Evolutionary conservation across 35 echinoderm and acorn worm species (phyloP), one percentile per base, ranked within the genome.

Genomic region (Lytechinus pictus): DNA sequence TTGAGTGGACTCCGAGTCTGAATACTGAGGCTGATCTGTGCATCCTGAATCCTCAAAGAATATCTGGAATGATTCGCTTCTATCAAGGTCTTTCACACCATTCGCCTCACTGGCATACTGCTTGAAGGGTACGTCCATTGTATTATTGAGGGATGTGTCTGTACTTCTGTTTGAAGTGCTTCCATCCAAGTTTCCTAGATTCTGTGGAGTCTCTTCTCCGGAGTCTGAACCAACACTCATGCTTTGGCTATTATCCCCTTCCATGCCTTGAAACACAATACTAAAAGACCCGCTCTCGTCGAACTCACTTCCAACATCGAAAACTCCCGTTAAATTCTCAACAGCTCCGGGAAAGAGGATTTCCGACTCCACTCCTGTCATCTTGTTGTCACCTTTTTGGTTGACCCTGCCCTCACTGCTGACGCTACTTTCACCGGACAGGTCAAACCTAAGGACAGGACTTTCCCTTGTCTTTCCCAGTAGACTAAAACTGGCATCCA

Each of bases 261-360:
- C 60, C 6, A 54, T 89, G 16, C 86, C 96, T 27, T 95, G 91
- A 52, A 96, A 96, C 14, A 94, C 96, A 9, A 97, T 95, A 88
- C 97, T 97, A 51, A 96, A 98, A 13, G 97, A 96, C 9, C 96
- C 97, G 87, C 97, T 98, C 51, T 96, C 96, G 0, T 98, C 97
- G n/a, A 93, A 57, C 29, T 93, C 92, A 27, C 53, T 56, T 92
- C 91, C 91, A 9, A 92, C 44, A 8, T 52, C 16, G 54, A 92
- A 92, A 6, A 8, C 91, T 6, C 53, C 3, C 11, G 44, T 92
- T 2, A 92, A 28, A 54, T 92, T 44, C 14, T 92, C 8, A 3
- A 57, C 27, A 4, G 92, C 12, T 27, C 27, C 53, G 5, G 92
- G 92, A 57, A 93, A 93, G 52, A 93, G 52, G 21, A 93, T 93